Conservation (phyloP, 2,797 vertebrate species). For the Apogon hyalosoma region DNA sequence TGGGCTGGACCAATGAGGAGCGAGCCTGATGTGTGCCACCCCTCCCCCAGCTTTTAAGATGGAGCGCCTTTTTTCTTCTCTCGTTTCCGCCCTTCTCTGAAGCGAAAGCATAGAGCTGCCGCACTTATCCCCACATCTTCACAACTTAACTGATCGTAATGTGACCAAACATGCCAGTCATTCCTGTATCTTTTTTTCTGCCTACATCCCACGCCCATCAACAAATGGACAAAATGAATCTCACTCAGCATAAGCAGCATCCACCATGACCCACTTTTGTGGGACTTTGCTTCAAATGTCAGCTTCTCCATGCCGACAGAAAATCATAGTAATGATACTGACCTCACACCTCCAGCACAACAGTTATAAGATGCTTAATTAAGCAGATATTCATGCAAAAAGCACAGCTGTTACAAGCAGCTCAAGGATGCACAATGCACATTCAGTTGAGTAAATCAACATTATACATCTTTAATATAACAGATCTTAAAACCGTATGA, state of each 20-base stretch:
- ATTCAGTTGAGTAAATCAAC: no score
- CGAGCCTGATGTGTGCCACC: neutral
- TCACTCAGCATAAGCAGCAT: neutral
- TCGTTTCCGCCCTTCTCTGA: slow-evolving; percentile 3
- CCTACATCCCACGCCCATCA: neutral
- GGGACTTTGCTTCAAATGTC: slow-evolving; percentile 6
- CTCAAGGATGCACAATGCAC: no score
- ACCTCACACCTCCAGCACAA: neutral
- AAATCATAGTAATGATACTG: neutral
- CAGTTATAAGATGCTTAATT: neutral
- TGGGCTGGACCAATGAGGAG: slow-evolving; percentile 76
- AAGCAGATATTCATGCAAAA: neutral
- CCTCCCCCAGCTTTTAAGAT: slow-evolving; percentile 51
- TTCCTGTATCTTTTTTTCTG: slow-evolving; percentile 23
- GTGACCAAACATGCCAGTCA: slow-evolving; percentile 44
- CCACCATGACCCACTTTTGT: slow-evolving; percentile 36
- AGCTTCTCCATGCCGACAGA: neutral
- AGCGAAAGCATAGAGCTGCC: neutral
- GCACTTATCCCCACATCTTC: slow-evolving; percentile 8
- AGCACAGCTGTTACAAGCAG: no score
- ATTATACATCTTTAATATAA: no score
- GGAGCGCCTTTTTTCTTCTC: neutral
- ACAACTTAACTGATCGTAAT: neutral
- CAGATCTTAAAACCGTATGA: no score
- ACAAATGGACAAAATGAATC: neutral